phyloP scores from a whole-genome alignment of 2,797 vertebrate species.

The Sparidentex hasta region DNA sequence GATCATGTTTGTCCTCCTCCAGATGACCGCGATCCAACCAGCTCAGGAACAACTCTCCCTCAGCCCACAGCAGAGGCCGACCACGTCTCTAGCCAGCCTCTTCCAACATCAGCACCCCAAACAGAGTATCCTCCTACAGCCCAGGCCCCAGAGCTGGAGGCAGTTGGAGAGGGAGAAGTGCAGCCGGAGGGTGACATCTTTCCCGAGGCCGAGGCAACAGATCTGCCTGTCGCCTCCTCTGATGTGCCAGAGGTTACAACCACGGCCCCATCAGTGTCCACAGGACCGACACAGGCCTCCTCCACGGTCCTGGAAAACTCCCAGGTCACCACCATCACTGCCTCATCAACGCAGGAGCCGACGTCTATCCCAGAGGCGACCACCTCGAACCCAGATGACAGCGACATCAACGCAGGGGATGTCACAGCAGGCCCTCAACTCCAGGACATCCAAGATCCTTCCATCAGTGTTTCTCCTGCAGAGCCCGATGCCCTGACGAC shows the following conservation, averaged over 20 bases:
- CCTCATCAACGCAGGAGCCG: slow-evolving; percentile 8
- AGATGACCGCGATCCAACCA: slow-evolving; percentile 37
- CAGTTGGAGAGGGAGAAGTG: fast-evolving
- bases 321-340: neutral
- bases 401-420: neutral
- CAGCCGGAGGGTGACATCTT: neutral
- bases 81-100: slow-evolving; percentile 3
- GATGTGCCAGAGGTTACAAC: slow-evolving; percentile 32
- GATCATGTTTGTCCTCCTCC: slow-evolving; percentile 9
- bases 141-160: neutral
- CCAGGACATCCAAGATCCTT: slow-evolving; percentile 18
- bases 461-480: slow-evolving; percentile 11
- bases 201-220: slow-evolving; percentile 2
- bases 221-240: slow-evolving; percentile 6
- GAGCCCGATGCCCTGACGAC: slow-evolving; percentile 3
- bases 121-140: slow-evolving; percentile 9
- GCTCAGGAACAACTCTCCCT: slow-evolving; percentile 21
- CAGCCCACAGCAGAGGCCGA: slow-evolving; percentile 23
- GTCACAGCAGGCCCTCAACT: neutral
- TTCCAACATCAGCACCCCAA: slow-evolving; percentile 24
- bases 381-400: neutral
- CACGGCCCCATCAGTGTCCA: slow-evolving; percentile 9
- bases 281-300: slow-evolving; percentile 16
- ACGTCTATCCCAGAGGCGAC: slow-evolving; percentile 11
- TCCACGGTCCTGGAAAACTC: slow-evolving; percentile 26